These are phyloP conservation scores for Litocranius walleri DNA, from an alignment of 2,113 vertebrate species.

Conservation along the genomic window DNA sequence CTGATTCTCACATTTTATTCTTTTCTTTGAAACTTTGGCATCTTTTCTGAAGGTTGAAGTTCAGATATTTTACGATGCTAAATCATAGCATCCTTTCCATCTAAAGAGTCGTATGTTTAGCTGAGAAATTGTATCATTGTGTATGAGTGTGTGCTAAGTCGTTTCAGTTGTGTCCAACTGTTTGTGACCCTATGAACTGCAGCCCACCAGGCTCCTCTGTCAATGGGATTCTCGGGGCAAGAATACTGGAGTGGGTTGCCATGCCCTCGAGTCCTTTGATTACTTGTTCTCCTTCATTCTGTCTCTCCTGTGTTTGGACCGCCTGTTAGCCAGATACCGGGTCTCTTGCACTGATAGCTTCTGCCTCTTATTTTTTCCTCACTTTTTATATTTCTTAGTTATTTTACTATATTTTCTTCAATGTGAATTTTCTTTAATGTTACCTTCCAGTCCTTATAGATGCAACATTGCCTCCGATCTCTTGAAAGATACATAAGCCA, in stretches of 20 bases:
- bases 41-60: not conserved
- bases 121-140: not conserved
- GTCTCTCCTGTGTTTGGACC: not conserved
- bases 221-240: not conserved
- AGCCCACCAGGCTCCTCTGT: not conserved
- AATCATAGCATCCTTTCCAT: not conserved
- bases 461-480: not conserved
- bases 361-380: not conserved
- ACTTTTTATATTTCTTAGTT: not conserved
- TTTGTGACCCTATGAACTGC: not conserved
- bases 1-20: not conserved
- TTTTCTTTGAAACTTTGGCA: not conserved
- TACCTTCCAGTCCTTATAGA: not conserved
- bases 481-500: not conserved
- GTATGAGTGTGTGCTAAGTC: not conserved
- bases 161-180: not conserved
- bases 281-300: not conserved
- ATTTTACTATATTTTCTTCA: not conserved
- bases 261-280: not conserved
- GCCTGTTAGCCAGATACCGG: not conserved
- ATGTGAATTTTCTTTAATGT: not conserved
- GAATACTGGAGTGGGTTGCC: not conserved
- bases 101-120: not conserved
- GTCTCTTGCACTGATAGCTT: not conserved
- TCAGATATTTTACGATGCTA: not conserved